phyloP scores from a whole-genome alignment of 2,113 vertebrate species.

The Dicentrarchus labrax region DNA sequence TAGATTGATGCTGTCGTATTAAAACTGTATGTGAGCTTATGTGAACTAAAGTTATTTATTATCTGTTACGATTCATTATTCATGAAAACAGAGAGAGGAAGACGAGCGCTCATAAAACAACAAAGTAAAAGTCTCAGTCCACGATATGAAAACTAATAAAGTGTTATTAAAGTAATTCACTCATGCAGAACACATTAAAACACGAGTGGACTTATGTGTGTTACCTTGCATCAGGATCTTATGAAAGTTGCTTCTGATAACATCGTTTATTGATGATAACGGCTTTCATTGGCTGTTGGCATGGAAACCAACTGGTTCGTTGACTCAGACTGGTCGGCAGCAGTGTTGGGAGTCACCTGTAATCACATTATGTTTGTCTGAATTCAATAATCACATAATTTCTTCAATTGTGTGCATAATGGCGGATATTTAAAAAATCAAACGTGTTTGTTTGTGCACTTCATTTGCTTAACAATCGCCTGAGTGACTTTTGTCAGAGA shows the following conservation, averaged over 20 bases:
- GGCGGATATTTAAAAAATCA: too few relatives aligned
- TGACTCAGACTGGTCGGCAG: too few relatives aligned
- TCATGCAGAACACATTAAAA: conserved; percentile 21
- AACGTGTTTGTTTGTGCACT: too few relatives aligned
- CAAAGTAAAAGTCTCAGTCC: conserved; percentile 45
- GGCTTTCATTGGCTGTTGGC: not conserved
- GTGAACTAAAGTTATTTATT: conserved; percentile 28
- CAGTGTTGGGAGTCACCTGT: too few relatives aligned
- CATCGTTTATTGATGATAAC: not conserved
- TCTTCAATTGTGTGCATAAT: too few relatives aligned
- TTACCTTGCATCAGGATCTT: not conserved
- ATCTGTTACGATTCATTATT: conserved; percentile 41
- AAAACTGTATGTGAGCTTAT: conserved; percentile 32
- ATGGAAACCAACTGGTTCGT: not conserved
- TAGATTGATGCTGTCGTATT: conserved; percentile 40
- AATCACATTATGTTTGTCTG: too few relatives aligned
- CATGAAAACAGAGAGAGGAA: conserved; percentile 19
- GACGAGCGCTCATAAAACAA: conserved; percentile 49
- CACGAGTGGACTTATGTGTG: not conserved
- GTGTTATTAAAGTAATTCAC: conserved; percentile 31
- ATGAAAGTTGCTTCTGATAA: not conserved
- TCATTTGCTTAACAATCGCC: too few relatives aligned
- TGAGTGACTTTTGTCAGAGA: too few relatives aligned
- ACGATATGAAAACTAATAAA: conserved; percentile 38
- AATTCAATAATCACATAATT: too few relatives aligned